phyloP scores from a whole-genome alignment of 2,888 invertebrate genomes.

The Apantesis nais region DNA sequence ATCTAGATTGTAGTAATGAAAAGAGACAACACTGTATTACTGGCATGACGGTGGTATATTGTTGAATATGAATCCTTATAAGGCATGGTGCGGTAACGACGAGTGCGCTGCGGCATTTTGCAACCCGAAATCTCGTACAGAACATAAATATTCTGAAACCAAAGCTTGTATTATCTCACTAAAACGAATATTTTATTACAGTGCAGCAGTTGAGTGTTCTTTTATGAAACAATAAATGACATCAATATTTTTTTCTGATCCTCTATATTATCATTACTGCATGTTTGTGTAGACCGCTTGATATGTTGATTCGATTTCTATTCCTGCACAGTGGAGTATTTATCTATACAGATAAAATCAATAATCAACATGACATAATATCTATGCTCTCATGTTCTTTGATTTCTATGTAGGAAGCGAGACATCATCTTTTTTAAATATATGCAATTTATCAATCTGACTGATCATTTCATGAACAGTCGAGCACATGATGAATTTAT shows the following conservation, averaged over 20 bases:
- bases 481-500: too few species aligned
- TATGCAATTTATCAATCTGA: not conserved
- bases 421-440: not conserved
- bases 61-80: slow-evolving; percentile 60
- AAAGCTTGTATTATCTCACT: slow-evolving; percentile 14
- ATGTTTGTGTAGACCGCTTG: not conserved
- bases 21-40: slow-evolving; percentile 36
- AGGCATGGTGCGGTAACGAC: slow-evolving; percentile 50
- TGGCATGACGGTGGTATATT: slow-evolving; percentile 43
- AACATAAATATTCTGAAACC: slow-evolving; percentile 25
- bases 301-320: not conserved
- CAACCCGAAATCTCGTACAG: slow-evolving; percentile 36
- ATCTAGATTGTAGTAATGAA: slow-evolving; percentile 24
- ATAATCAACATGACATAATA: not conserved
- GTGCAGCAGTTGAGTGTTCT: not conserved
- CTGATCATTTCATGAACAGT: too few species aligned
- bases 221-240: slow-evolving; percentile 5
- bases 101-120: slow-evolving; percentile 46
- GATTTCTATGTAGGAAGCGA: not conserved
- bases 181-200: slow-evolving; percentile 14
- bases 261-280: not conserved
- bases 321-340: not conserved
- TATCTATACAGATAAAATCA: not conserved
- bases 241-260: not conserved
- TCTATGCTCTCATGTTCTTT: not conserved